Base-by-base conservation (phyloP, 2,113 vertebrate genomes). In the Petroica traversi region DNA sequence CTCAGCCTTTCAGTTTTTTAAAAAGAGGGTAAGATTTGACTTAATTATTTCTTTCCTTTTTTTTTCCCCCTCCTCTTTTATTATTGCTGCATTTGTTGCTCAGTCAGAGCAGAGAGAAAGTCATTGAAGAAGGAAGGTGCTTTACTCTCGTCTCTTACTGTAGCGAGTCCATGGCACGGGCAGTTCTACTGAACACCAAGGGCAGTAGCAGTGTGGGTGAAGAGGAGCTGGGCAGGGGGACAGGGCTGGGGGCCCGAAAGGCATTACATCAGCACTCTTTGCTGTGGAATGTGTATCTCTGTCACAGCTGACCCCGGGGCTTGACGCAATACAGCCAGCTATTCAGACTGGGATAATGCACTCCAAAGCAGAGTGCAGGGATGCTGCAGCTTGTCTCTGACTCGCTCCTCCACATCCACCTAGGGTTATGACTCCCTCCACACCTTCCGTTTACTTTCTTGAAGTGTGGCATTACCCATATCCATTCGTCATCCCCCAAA, bases 1-100 rank as follows among this genome's bases (percentile, higher is more conserved):
- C 92, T 99, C 99, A 71, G 99, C 99, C 87, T 99, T 99, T 97
- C 99, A 99, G 95, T 99, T 99, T 97, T 99, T 99, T 97, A 99
- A 99, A 97, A 99, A 99, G 95, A 99, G 99, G 99, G 99, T 99
- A 98, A 99, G 99, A 91, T 94, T 96, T 77, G 79, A 93, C 76
- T 78, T 83, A 16, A 71, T 81, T 64, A 1, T 57, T 63, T 81
- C 20, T 68, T 54, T 67, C 25, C 61, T 57, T 79, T 73, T 49
- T 5, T 19, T 64, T 57, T 82, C 52, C 83, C 67, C 4, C 91
- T 89, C 89, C 91, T 89, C 89, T 95, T 64, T 89, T 77, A n/a
- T 92, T 88, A 71, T 71, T 85, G 49, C 25, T 74, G 55, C 5
- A 74, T 92, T 71, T 74, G 36, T 66, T 93, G 59, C 57, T 73